A percentile compares a stretch with the other conserved stretches of the same genome.
phyloP scores from a whole-genome alignment of 2,113 vertebrate genomes.

The Zosterops japonicus region DNA sequence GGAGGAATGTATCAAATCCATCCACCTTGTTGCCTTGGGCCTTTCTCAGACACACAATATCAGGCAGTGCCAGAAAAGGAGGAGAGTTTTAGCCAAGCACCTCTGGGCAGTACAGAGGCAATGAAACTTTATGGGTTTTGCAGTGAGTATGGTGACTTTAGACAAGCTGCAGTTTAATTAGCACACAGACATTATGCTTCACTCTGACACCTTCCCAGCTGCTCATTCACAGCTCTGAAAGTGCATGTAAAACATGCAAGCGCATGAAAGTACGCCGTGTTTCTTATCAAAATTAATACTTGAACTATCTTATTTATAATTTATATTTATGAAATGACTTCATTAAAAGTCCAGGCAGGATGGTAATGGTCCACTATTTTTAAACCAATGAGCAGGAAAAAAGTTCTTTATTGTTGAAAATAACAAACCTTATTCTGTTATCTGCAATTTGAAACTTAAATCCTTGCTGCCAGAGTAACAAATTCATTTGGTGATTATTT shows the following conservation, averaged over 20 bases:
- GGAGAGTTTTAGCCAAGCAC: not conserved
- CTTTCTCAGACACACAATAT: not conserved
- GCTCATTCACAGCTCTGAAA: not conserved
- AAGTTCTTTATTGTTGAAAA: not conserved
- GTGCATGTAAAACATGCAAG: not conserved
- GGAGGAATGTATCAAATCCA: not conserved
- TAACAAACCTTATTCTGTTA: not conserved
- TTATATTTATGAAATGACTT: not conserved
- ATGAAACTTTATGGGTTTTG: not conserved
- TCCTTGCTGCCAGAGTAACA: not conserved
- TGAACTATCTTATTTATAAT: not conserved
- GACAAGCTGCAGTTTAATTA: not conserved
- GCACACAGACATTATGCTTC: not conserved
- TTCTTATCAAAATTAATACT: not conserved
- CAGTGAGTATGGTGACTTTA: not conserved
- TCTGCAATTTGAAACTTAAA: not conserved
- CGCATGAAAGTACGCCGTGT: not conserved
- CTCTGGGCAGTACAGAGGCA: not conserved
- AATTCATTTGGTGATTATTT: not conserved
- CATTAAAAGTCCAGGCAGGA: not conserved
- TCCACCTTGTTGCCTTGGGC: not conserved
- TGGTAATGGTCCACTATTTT: not conserved
- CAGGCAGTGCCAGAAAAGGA: not conserved
- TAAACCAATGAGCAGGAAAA: not conserved
- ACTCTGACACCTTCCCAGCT: not conserved